Percentiles rank a stretch among this genome's conserved stretches.
phyloP scores from a whole-genome alignment of 2,113 vertebrate species.

The Tichodroma muraria region DNA sequence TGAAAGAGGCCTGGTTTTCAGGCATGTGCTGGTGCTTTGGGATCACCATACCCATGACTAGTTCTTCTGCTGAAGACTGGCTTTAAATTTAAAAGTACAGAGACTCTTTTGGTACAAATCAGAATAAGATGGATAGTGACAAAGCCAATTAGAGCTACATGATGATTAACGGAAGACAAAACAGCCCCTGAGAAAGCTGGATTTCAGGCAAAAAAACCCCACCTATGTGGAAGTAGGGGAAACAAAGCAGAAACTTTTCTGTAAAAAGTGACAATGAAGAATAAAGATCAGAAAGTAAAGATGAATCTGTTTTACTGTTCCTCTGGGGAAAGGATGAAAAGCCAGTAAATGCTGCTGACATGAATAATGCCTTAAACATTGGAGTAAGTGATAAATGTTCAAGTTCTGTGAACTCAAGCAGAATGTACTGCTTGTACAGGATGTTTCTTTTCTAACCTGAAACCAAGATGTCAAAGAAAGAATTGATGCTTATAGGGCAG shows the following conservation, averaged over 20 bases:
- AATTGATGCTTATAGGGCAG: not conserved
- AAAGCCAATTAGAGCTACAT: not conserved
- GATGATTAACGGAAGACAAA: not conserved
- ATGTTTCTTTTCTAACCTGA: not conserved
- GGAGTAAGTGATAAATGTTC: not conserved
- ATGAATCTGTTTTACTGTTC: slow-evolving; percentile 23
- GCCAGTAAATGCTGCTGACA: slow-evolving; percentile 2
- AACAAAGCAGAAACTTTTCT: not conserved
- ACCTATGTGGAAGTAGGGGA: not conserved
- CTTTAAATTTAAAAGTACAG: not conserved
- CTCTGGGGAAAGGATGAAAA: slow-evolving; percentile 12
- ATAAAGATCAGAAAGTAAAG: slow-evolving; percentile 33
- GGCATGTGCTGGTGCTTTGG: not conserved
- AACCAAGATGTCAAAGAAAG: not conserved
- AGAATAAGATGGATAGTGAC: not conserved
- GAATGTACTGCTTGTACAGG: not conserved
- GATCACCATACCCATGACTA: not conserved
- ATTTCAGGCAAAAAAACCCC: not conserved
- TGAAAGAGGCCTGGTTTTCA: not conserved
- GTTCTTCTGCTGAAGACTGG: not conserved
- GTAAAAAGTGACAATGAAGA: not conserved
- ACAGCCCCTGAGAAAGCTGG: not conserved
- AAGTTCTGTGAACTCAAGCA: not conserved
- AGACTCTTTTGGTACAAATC: not conserved
- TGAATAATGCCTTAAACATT: not conserved